Evolutionary conservation across 2,888 invertebrate species (phyloP), one percentile per base, ranked within the genome.

Genomic region (Trissoscelio sp.): DNA sequence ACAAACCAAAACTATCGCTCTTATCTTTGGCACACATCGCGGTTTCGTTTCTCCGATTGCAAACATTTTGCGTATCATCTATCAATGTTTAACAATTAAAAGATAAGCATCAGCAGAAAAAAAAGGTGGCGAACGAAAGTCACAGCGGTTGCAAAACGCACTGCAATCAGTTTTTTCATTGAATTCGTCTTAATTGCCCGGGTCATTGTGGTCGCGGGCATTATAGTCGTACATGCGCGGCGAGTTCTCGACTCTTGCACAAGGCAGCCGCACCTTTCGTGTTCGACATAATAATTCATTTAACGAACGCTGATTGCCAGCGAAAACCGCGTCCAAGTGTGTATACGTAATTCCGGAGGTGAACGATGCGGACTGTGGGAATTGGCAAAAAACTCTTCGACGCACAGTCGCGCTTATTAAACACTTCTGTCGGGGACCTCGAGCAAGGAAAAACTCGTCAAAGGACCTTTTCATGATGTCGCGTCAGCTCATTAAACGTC

Each of bases 241-340:
- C 58, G 46, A 75, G 58, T 79, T 80, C 73, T 44, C 57, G 67
- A 67, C 51, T 24, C 57, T 80, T 83, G 79, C 83, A 79, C 77
- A 84, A 73, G 69, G 18, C 55, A 64, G 82, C 82, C 83, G 83
- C 83, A 75, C 83, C 83, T 82, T 37, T 77, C 58, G 66, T 70
- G 81, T 82, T 83, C 81, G 81, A 83, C 82, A 83, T 81, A 83
- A 83, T 84, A 81, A 83, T 84, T 84, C 81, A 82, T 83, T 82
- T 82, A 82, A 79, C 79, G 51, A 81, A 79, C 79, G 55, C 77
- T 83, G 83, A 83, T 79, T 79, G 57, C 74, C 70, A 57, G 44
- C 20, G 57, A 62, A 73, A 73, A 60, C 31, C 39, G 53, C 51
- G 73, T 66, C 57, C 53, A 46, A 55, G 64, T 11, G 57, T 60